Percentiles rank a stretch among this genome's conserved stretches.
Evolutionary conservation across 2,113 vertebrate species (phyloP).

Genomic region (Tragelaphus scriptus): DNA sequence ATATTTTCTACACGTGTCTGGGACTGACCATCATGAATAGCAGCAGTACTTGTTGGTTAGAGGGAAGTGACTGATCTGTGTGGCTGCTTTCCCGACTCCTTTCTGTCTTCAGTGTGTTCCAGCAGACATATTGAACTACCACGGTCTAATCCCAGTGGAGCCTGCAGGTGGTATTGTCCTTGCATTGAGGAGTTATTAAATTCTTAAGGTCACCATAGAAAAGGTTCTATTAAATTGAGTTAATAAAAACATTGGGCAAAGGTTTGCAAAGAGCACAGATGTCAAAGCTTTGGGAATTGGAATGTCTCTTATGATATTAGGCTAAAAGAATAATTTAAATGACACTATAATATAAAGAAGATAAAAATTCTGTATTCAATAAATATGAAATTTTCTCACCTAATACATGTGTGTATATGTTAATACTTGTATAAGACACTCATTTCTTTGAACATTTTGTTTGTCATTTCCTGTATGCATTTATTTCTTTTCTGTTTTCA

Average conservation of each 20-base stretch:
- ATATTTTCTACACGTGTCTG: constrained; percentile 47
- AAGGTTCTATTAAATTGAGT: constrained; percentile 86
- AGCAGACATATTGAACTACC: constrained; percentile 80
- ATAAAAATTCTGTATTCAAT: constrained; percentile 45
- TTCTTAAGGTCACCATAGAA: constrained; percentile 88
- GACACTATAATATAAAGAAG: constrained; percentile 39
- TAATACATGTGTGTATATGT: not conserved
- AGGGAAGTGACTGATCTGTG: constrained; percentile 71
- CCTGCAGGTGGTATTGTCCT: constrained; percentile 86
- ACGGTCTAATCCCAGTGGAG: constrained; percentile 80
- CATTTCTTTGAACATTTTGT: not conserved
- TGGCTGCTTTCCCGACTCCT: constrained; percentile 16
- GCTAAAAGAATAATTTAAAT: constrained; percentile 77
- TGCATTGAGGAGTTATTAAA: constrained; percentile 87
- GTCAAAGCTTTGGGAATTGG: constrained; percentile 79
- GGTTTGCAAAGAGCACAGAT: constrained; percentile 81
- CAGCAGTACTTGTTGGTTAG: constrained; percentile 3
- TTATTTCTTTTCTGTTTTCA: not conserved
- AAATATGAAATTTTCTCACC: not conserved
- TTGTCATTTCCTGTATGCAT: not conserved
- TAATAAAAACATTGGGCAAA: constrained; percentile 88
- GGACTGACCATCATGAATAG: constrained; percentile 35
- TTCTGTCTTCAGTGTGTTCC: constrained; percentile 75
- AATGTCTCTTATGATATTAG: constrained; percentile 72
- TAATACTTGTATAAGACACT: not conserved